Evolutionary conservation across 2,797 vertebrate species (phyloP).

Genomic region (Strix occidentalis): DNA sequence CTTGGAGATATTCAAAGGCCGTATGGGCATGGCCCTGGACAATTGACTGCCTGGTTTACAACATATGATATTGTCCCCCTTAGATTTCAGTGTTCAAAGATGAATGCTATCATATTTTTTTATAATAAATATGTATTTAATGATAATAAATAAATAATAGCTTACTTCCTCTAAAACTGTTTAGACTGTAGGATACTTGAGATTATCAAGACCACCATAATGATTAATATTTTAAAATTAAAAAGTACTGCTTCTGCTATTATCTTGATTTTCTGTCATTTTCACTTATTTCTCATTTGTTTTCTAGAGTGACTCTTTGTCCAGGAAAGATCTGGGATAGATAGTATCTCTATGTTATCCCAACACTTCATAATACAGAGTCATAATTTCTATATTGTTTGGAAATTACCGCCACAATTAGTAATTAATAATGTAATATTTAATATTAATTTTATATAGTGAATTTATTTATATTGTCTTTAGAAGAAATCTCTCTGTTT

Average conservation of each 20-base stretch:
- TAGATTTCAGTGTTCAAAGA: not conserved
- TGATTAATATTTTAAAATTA: not conserved
- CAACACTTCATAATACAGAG: not conserved
- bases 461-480: not conserved
- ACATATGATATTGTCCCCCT: not conserved
- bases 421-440: not conserved
- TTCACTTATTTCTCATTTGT: not conserved
- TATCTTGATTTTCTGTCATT: not conserved
- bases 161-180: not conserved
- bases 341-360: not conserved
- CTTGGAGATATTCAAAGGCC: not conserved
- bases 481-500: not conserved
- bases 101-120: not conserved
- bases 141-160: not conserved
- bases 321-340: not conserved
- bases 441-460: not conserved
- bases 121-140: not conserved
- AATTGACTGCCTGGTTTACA: not conserved
- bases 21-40: not conserved
- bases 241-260: not conserved
- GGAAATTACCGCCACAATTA: not conserved
- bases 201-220: not conserved
- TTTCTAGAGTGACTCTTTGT: not conserved
- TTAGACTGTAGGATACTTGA: not conserved
- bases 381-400: not conserved